Base-by-base conservation (phyloP, 2,113 vertebrate species). In the Emberiza fucata region DNA sequence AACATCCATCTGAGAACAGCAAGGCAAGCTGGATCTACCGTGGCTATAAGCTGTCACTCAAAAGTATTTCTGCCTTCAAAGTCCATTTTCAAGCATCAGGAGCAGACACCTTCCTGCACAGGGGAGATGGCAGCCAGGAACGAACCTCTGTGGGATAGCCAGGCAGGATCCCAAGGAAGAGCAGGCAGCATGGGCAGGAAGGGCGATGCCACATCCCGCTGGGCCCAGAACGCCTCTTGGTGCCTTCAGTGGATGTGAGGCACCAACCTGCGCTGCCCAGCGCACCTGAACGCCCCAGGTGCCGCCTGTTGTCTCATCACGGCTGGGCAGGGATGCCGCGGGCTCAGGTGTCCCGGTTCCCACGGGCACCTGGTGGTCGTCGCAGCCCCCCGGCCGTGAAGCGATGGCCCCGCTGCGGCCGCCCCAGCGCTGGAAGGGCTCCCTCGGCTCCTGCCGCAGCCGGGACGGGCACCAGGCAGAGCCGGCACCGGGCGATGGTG, bases 201-300 rank as follows among this genome's bases (percentile, higher is more conserved):
- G 40, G 0, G 22, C 4, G 18, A 33, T 4, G 53, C 5, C 65
- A n/a, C 75, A 25, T 68, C 51, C 39, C 48, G 0, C 22, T 3
- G 88, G 85, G 88, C 56, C 85, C 85, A 31, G 57, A 37, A n/a
- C 20, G 19, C 61, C 75, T 51, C n/a, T 42, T 1, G 4, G 24
- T 14, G 23, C 2, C 29, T 4, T 1, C 18, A 0, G 14, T 18
- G 29, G 14, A 4, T 13, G 40, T 4, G 48, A 51, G 45, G 12
- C n/a, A 14, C 33, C 50, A 2, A 6, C 1, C 12, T 19, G 3
- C 7, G 71, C 77, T 13, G 56, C 11, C 83, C 28, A 25, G 50
- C 50, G 9, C 44, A 2, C 3, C 1, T 1, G 2, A 1, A 2
- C 1, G 45, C 2, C 14, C 1, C 59, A 5, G 28, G 5, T 9